These are phyloP conservation scores for Rana temporaria DNA, from an alignment of 2,113 vertebrate species.

Conservation along the genomic window DNA sequence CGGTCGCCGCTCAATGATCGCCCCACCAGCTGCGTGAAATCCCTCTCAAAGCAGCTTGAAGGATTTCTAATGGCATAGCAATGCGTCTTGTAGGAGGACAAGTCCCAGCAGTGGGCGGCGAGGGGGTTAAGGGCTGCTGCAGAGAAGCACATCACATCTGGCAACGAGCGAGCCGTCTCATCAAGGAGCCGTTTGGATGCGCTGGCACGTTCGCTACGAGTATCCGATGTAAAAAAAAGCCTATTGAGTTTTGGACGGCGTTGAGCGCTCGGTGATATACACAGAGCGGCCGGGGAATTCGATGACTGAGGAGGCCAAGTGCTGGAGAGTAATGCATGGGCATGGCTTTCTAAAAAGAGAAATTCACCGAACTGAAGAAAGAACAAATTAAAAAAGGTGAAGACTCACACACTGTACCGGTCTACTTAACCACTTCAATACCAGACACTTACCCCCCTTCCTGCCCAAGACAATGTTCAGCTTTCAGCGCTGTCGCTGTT, in stretches of 20 bases:
- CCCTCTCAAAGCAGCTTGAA: background rate
- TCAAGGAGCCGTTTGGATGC: slow-evolving; percentile 53
- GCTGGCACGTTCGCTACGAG: slow-evolving; percentile 40
- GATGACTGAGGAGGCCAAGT: slow-evolving; percentile 18
- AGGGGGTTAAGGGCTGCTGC: slow-evolving; percentile 23
- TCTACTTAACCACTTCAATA: too few relatives aligned
- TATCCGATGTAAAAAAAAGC: slow-evolving; percentile 11
- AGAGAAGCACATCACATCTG: slow-evolving; percentile 38
- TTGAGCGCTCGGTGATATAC: background rate
- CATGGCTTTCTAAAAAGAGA: background rate
- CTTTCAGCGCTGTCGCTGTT: too few relatives aligned
- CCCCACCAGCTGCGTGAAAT: background rate
- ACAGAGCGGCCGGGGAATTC: background rate
- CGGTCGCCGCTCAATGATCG: too few relatives aligned
- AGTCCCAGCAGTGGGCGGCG: background rate
- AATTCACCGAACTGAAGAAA: background rate
- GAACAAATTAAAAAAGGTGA: background rate
- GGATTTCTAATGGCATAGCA: background rate
- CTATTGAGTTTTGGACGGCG: slow-evolving; percentile 42
- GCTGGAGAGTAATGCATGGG: background rate
- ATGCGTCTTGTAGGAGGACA: background rate
- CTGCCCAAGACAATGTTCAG: too few relatives aligned
- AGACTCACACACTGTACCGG: too few relatives aligned
- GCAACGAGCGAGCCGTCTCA: slow-evolving; percentile 16
- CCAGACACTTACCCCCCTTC: too few relatives aligned